Conservation (phyloP, 2,888 invertebrate species). For the Plusia festucae region DNA sequence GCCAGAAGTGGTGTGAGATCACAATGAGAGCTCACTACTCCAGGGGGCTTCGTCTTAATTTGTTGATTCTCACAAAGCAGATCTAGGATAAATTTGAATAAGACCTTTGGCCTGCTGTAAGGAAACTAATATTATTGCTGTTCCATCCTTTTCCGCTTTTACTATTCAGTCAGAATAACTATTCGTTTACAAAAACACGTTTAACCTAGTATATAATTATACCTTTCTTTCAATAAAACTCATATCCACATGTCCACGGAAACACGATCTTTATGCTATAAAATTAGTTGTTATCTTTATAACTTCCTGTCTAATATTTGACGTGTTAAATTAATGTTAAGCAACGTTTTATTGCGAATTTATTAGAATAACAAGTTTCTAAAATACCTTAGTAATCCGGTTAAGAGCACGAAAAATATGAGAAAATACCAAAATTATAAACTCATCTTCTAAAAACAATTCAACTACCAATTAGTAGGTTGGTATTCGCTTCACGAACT, state of each 20-base stretch:
- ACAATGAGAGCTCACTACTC: no score
- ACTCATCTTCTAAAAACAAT: no score
- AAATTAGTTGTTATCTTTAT: conserved; percentile 37
- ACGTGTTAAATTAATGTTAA: conserved; percentile 19
- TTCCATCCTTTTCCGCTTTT: no score
- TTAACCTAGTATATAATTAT: background rate
- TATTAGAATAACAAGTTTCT: conserved; percentile 9
- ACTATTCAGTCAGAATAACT: no score
- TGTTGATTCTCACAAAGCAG: no score
- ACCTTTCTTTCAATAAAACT: conserved; percentile 28
- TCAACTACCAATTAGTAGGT: no score
- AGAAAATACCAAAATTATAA: background rate
- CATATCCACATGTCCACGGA: conserved; percentile 18
- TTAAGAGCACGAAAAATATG: background rate
- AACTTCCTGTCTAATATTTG: conserved; percentile 29
- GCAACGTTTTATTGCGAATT: conserved; percentile 18
- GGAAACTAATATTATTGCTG: no score
- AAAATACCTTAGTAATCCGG: background rate
- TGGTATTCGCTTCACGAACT: no score
- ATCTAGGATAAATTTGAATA: no score
- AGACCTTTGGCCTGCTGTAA: no score
- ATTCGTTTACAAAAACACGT: background rate
- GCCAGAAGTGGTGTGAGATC: no score
- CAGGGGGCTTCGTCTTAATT: no score
- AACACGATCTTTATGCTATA: conserved; percentile 33